phyloP scores from a whole-genome alignment of 2,113 vertebrate genomes.

The Dunckerocampus dactyliophorus region DNA sequence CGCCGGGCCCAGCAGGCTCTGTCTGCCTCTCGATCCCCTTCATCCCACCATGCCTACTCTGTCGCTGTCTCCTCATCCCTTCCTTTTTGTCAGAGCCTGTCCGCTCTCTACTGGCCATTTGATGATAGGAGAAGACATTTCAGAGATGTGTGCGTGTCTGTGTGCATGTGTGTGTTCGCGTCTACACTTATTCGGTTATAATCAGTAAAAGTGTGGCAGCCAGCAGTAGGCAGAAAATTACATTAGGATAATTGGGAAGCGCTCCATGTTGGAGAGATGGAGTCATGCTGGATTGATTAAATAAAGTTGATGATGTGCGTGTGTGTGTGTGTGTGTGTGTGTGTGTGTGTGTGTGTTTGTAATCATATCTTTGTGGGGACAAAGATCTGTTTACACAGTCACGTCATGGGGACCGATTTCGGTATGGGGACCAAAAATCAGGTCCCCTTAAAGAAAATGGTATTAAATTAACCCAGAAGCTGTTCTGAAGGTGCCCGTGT shows the following conservation, averaged over 20 bases:
- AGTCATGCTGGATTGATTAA: slow-evolving; percentile 57
- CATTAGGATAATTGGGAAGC: slow-evolving; percentile 68
- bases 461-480: too few relatives aligned
- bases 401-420: too few relatives aligned
- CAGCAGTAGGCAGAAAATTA: slow-evolving; percentile 58
- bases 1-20: slow-evolving; percentile 32
- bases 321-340: too few relatives aligned
- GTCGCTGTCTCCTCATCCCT: slow-evolving; percentile 30
- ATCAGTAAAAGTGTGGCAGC: slow-evolving; percentile 42
- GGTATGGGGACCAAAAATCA: too few relatives aligned
- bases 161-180: background rate
- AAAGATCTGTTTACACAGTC: too few relatives aligned
- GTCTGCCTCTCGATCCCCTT: slow-evolving; percentile 52
- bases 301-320: slow-evolving; percentile 48
- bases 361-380: too few relatives aligned
- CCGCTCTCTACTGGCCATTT: slow-evolving; percentile 38
- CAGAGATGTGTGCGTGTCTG: slow-evolving; percentile 4
- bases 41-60: slow-evolving; percentile 35
- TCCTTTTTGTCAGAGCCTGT: slow-evolving; percentile 49
- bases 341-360: too few relatives aligned
- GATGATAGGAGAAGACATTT: slow-evolving; percentile 38
- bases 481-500: too few relatives aligned
- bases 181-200: background rate
- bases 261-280: slow-evolving; percentile 65
- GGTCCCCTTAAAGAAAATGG: too few relatives aligned